A percentile compares a stretch with the other conserved stretches of the same genome.
These are phyloP conservation scores for Odontothrips loti DNA, from an alignment of 2,888 invertebrate species.

Conservation along the genomic window DNA sequence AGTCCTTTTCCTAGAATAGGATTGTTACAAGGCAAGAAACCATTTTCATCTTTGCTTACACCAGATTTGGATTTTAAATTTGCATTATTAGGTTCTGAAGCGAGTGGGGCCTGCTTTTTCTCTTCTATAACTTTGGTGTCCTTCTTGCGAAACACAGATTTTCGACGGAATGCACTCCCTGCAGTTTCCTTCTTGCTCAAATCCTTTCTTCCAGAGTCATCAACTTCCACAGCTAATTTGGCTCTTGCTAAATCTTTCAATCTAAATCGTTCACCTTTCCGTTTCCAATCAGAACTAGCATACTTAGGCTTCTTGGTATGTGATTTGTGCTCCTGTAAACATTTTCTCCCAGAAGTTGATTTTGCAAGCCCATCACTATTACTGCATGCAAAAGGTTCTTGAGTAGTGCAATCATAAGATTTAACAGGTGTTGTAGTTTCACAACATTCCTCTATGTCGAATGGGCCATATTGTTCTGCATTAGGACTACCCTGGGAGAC, in stretches of 20 bases:
- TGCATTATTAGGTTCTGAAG: background rate
- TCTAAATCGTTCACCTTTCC: background rate
- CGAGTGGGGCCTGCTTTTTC: background rate
- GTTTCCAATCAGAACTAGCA: constrained; percentile 2
- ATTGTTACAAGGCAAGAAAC: background rate
- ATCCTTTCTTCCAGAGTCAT: background rate
- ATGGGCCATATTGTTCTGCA: no score
- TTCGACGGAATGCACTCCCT: background rate
- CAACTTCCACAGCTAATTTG: background rate
- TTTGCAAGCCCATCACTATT: background rate
- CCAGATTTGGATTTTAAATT: background rate
- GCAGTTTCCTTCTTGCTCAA: background rate
- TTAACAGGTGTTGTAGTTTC: background rate
- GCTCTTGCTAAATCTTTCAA: background rate
- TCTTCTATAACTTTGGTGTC: background rate
- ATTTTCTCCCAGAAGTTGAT: background rate
- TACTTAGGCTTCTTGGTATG: background rate
- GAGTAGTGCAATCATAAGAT: background rate
- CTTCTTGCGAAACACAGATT: background rate
- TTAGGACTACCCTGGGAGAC: no score
- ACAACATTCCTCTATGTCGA: background rate
- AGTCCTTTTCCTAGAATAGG: background rate
- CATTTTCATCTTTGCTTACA: background rate
- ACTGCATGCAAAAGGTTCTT: background rate
- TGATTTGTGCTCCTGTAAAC: background rate